These are phyloP conservation scores for Meliscaeva auricollis DNA, from an alignment of 2,888 invertebrate species.

Conservation along the genomic window DNA sequence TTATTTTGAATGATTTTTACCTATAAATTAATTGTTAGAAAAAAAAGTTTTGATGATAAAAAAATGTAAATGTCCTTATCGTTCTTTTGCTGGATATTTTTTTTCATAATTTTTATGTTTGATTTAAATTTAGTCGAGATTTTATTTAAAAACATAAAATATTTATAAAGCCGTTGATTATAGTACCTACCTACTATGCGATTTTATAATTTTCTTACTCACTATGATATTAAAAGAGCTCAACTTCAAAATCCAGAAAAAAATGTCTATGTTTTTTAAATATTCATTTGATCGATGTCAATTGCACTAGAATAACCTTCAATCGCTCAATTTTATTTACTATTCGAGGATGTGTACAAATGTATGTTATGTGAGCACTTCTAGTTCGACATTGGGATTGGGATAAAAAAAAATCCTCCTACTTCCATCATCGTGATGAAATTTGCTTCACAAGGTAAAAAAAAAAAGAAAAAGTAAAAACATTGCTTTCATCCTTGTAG, in stretches of 20 bases:
- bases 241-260: slow-evolving; percentile 5
- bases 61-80: too few species aligned
- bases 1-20: too few species aligned
- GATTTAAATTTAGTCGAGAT: too few species aligned
- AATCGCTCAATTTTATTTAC: slow-evolving; percentile 29
- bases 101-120: too few species aligned
- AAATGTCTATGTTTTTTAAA: slow-evolving; percentile 31
- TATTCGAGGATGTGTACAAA: background rate
- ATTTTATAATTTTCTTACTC: too few species aligned
- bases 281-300: slow-evolving; percentile 59
- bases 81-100: too few species aligned
- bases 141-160: too few species aligned
- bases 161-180: too few species aligned
- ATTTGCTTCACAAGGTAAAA: slow-evolving; percentile 36
- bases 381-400: slow-evolving; percentile 13
- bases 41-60: too few species aligned
- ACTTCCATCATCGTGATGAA: slow-evolving; percentile 21
- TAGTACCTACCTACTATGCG: too few species aligned
- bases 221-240: background rate
- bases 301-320: slow-evolving; percentile 51
- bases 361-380: background rate
- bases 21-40: too few species aligned
- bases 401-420: slow-evolving; percentile 8
- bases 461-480: slow-evolving; percentile 31
- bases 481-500: slow-evolving; percentile 46